Evolutionary conservation across 2,888 invertebrate species (phyloP).

Genomic region (Spodoptera exigua): DNA sequence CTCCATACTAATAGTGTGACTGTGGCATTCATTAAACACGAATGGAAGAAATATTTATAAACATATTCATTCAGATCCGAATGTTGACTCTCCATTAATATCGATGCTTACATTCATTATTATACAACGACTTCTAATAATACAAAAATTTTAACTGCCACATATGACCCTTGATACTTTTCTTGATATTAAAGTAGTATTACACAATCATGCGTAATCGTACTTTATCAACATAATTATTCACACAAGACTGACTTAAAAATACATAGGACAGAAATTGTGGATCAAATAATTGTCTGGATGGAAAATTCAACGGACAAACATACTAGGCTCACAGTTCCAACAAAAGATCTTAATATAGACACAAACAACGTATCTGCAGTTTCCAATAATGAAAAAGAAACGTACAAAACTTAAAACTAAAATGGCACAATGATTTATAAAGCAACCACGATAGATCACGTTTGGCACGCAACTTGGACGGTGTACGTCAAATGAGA

Average conservation of each 20-base stretch:
- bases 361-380: constrained; percentile 9
- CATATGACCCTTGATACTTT: neutral
- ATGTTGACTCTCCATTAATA: constrained; percentile 10
- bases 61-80: constrained; percentile 17
- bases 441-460: constrained; percentile 32
- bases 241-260: neutral
- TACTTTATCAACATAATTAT: neutral
- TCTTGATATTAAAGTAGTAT: neutral
- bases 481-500: constrained; percentile 26
- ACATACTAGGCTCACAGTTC: constrained; percentile 2
- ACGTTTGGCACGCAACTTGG: constrained; percentile 29
- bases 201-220: neutral
- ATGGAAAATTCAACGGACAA: neutral
- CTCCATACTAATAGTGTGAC: neutral
- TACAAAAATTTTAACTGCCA: neutral
- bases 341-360: constrained; percentile 12
- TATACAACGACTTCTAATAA: constrained; percentile 10
- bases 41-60: constrained; percentile 27
- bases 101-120: constrained; percentile 20
- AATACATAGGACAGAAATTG: neutral
- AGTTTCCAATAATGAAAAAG: constrained; percentile 20
- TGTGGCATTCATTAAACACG: constrained; percentile 12
- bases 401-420: constrained; percentile 17
- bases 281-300: no score
- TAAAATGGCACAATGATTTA: constrained; percentile 37